Base-by-base conservation (phyloP, 53 echinoderm and acorn worm species). In the Paracentrotus lividus region DNA sequence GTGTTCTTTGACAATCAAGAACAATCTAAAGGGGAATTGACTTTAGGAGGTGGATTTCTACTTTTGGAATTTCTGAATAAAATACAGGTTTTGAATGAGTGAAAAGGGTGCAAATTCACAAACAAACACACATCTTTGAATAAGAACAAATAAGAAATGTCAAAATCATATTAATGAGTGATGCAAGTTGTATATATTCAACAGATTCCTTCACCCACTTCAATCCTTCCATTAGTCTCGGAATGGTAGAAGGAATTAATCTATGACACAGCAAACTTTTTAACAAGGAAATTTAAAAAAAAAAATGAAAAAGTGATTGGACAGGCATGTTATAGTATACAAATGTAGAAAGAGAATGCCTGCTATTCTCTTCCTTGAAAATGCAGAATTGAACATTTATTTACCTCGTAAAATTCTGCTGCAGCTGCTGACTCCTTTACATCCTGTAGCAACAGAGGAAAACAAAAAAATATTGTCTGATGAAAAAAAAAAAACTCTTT, bases 321-420 rank as follows among this genome's bases (percentile, higher is more conserved):
- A 36, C 72, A 72, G 72, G 72, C 72, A 72, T 72, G 36, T 38
- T 20, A 72, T 72, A 40, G 40, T 72, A 40, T 40, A 15, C 4
- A 72, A 72, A 38, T 16, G 20, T 72, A 40, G 40, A 20, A 29
- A 38, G 40, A 32, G 27, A 18, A 72, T 40, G 16, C 33, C 36
- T 68, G 1, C 36, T 16, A 4, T 38, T 72, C 20, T 8, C 5
- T 72, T 40, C 5, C 1, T 38, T 5, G 8, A 40, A 72, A 40
- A 40, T 40, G 40, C 72, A 61, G 27, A 40, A 72, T 18, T 40
- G 14, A 72, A 81, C 2, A 42, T 4, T 1, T 40, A 52, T 34
- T 47, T 57, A 92, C 92, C 92, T 92, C 92, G 43, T 92, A 92
- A 43, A 92, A 92, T 78, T 92, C 92, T 12, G 92, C 92, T 31